phyloP scores from a whole-genome alignment of 2,113 vertebrate genomes.

The Heptranchias perlo region DNA sequence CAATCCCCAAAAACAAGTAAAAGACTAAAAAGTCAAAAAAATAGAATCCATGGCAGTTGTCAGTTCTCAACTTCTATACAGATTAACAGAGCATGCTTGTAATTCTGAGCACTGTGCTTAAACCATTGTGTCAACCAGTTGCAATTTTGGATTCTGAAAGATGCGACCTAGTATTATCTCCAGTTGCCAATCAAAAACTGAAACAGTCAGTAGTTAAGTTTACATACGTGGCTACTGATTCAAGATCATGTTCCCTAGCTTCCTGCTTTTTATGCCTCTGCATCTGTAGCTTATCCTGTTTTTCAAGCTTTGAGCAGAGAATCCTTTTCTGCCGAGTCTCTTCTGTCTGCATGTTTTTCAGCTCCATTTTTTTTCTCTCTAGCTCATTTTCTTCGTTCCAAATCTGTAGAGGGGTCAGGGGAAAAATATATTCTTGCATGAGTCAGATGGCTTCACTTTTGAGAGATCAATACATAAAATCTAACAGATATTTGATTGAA shows the following conservation, averaged over 20 bases:
- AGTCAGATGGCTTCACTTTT: neutral
- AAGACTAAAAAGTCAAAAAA: neutral
- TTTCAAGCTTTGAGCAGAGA: constrained; percentile 5
- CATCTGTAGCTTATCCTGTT: constrained; percentile 27
- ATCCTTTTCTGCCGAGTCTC: constrained; percentile 5
- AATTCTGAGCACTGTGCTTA: neutral
- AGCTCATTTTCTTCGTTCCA: constrained; percentile 26
- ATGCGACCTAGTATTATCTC: neutral
- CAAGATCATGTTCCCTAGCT: neutral
- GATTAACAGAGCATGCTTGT: neutral
- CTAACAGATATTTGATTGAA: neutral
- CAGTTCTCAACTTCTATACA: neutral
- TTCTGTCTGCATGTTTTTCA: constrained; percentile 24
- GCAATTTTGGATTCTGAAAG: neutral
- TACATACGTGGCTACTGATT: neutral
- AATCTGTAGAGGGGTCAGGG: neutral
- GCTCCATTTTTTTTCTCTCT: constrained; percentile 21
- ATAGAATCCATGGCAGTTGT: neutral
- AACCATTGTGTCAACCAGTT: neutral
- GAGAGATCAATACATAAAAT: neutral
- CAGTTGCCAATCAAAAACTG: neutral
- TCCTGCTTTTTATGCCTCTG: constrained; percentile 11
- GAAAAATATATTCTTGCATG: neutral
- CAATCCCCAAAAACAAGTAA: neutral
- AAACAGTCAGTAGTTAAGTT: constrained; percentile 3